Conservation (phyloP, 92 coral and sea anemone genomes). For the Siderastrea siderea region DNA sequence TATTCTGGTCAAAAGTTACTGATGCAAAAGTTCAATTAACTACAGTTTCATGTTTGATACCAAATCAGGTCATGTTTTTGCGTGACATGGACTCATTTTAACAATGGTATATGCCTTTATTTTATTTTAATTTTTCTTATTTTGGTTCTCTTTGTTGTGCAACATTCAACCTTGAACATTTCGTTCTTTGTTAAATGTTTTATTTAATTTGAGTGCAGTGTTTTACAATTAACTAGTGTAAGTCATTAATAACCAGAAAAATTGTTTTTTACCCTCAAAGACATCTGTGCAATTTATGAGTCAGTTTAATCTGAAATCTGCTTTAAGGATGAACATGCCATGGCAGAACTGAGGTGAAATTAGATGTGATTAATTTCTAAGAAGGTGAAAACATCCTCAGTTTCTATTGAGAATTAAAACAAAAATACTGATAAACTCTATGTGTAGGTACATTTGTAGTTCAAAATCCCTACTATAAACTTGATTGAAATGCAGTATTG, state of each 20-base stretch:
- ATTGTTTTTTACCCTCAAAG: constrained; percentile 7
- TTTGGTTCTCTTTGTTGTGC: background rate
- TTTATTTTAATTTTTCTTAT: no score
- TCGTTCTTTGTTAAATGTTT: background rate
- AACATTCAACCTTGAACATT: background rate
- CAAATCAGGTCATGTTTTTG: no score
- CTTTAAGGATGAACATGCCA: constrained; percentile 30
- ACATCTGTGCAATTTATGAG: constrained; percentile 1
- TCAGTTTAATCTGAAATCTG: constrained; percentile 11
- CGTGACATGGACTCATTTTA: no score
- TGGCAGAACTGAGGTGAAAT: background rate
- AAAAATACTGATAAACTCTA: background rate
- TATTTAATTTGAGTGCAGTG: background rate
- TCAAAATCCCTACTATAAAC: background rate
- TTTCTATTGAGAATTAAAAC: background rate
- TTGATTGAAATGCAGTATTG: background rate
- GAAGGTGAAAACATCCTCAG: background rate
- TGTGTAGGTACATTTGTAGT: background rate
- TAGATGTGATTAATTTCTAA: background rate
- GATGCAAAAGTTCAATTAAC: no score
- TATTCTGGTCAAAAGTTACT: no score
- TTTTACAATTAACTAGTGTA: background rate
- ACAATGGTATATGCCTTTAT: no score
- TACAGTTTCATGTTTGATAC: no score
- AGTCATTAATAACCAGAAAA: background rate